These are phyloP conservation scores for Huso huso DNA, from an alignment of 2,797 vertebrate genomes.

Conservation along the genomic window DNA sequence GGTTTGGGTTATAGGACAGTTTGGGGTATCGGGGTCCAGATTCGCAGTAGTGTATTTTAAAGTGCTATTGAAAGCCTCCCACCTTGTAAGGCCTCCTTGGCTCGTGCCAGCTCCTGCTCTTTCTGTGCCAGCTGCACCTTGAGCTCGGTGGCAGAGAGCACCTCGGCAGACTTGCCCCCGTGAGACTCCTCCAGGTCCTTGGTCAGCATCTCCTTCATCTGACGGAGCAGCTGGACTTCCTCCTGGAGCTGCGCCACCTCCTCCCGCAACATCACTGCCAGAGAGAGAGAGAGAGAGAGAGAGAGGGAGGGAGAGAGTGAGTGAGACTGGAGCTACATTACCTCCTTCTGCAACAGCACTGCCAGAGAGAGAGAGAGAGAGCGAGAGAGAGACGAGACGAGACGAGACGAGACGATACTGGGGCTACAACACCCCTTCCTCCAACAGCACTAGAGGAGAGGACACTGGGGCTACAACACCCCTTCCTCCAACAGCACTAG, in stretches of 20 bases:
- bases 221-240: constrained; percentile 85
- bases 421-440: not conserved
- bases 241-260: constrained; percentile 93
- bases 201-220: constrained; percentile 96
- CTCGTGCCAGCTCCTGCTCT: constrained; percentile 87
- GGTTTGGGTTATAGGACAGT: too few species aligned
- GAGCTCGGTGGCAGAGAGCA: constrained; percentile 87
- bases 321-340: too few species aligned
- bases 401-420: too few species aligned
- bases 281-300: constrained; percentile 6
- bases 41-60: too few species aligned
- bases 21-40: too few species aligned
- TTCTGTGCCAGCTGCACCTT: constrained; percentile 90
- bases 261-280: constrained; percentile 81
- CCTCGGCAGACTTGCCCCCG: constrained; percentile 76
- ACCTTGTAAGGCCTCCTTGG: constrained; percentile 96
- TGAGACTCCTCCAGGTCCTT: constrained; percentile 90
- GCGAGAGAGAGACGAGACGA: not conserved
- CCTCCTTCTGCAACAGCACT: too few species aligned
- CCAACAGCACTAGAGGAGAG: not conserved
- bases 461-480: not conserved
- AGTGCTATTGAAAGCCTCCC: constrained; percentile 25
- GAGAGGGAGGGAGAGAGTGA: too few species aligned
- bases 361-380: too few species aligned
- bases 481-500: not conserved